Conservation (phyloP, 2,888 invertebrate species). For the Tenthredo scrophulariae region DNA sequence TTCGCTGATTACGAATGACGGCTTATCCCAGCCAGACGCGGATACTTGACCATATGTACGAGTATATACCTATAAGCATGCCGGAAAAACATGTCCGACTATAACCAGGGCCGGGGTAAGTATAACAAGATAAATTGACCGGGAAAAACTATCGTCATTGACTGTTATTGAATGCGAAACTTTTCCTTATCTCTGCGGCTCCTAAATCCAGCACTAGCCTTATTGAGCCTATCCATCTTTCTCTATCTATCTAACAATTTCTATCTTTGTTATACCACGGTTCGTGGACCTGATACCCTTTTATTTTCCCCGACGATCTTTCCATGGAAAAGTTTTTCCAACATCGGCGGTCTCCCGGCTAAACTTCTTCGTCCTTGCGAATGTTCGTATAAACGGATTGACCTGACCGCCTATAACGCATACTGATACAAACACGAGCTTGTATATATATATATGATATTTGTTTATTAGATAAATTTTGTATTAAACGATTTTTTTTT, state of each 20-base stretch:
- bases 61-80: background rate
- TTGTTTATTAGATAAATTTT: background rate
- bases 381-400: background rate
- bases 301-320: background rate
- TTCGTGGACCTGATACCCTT: background rate
- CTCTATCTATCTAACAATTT: background rate
- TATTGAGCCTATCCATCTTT: conserved; percentile 15
- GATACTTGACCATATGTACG: background rate
- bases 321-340: conserved; percentile 12
- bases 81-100: background rate
- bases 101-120: background rate
- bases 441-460: background rate
- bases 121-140: conserved; percentile 36
- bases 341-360: background rate
- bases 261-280: background rate
- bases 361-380: background rate
- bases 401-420: background rate
- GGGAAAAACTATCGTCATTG: conserved; percentile 49
- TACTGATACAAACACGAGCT: background rate
- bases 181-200: conserved; percentile 50
- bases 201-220: conserved; percentile 39
- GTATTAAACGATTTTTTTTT: background rate
- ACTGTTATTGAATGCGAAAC: conserved; percentile 49
- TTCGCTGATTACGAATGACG: background rate
- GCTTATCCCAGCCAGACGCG: background rate